Base-by-base conservation (phyloP, 2,797 vertebrate genomes). In the Apodemus agrarius region DNA sequence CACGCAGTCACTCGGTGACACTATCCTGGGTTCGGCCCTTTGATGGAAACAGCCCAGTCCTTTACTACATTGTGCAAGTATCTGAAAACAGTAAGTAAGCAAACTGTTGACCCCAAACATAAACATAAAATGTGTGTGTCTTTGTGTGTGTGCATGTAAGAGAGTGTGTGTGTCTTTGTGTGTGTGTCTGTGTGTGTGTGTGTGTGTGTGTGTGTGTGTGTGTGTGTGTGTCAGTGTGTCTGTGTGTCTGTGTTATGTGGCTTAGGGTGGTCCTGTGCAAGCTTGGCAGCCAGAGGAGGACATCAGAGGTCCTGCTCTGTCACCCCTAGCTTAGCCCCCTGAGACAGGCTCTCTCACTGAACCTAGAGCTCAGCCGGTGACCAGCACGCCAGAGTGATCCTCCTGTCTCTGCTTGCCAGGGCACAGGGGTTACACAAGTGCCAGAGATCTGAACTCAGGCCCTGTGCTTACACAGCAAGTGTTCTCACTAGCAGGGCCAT, bases 1-100 rank as follows among this genome's bases (percentile, higher is more conserved):
- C 99, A 0, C 99, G 98, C 96, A 99, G 99, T 90, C 99, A 99
- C 87, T 98, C 99, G 0, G 99, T 99, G 97, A 97, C 97, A 91
- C 99, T 99, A 81, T 99, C 99, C 98, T 99, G 99, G 99, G 99
- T 99, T 6, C 99, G 99, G 0, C 99, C 99, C 91, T 99, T 99
- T 6, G 99, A 99, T 8, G 99, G 99, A 67, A 99, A 99, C 98
- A 99, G 99, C 94, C 99, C 99, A 0, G 99, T 99, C 6, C 99
- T 99, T 37, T 98, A 99, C 98, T 99, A 99, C 96, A 98, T 99
- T 80, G 99, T 99, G 63, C 99, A 99, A 98, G 98, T 99, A 87
- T 99, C 99, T 0, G 99, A 99, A 98, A 99, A 99, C 99, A 99
- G 99, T 99, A 98, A 97, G 99, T 99, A 88, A n/a, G 76, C 4